Conservation (phyloP, 2,113 vertebrate genomes). For the Neogale vison region DNA sequence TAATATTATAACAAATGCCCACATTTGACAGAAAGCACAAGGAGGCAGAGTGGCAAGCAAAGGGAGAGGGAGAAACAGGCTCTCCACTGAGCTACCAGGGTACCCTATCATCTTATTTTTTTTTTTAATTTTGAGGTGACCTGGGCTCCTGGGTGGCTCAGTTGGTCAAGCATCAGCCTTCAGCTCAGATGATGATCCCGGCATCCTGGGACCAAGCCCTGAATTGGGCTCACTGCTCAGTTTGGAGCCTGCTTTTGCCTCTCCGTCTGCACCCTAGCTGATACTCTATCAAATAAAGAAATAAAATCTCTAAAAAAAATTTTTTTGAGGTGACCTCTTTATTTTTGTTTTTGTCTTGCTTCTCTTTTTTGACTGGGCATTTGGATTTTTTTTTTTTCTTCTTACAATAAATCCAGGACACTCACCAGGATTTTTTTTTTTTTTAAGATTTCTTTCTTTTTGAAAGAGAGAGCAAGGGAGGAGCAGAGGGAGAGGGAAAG, state of each 20-base stretch:
- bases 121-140: background rate
- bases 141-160: background rate
- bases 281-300: no score
- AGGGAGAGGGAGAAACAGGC: no score
- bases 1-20: background rate
- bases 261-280: background rate
- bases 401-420: constrained; percentile 1
- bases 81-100: no score
- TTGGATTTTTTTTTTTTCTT: background rate
- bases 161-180: background rate
- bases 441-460: background rate
- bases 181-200: background rate
- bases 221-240: background rate
- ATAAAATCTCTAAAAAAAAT: background rate
- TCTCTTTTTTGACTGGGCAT: background rate
- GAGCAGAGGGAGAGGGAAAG: background rate
- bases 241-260: background rate
- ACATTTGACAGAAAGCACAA: no score
- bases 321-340: background rate
- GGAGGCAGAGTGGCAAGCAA: no score
- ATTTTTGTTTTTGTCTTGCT: background rate
- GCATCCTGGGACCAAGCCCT: background rate
- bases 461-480: background rate
- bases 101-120: background rate
- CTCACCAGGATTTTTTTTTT: background rate